Evolutionary conservation across 2,113 vertebrate genomes (phyloP), one percentile per base, ranked within the genome.

Genomic region (Macquaria australasica): DNA sequence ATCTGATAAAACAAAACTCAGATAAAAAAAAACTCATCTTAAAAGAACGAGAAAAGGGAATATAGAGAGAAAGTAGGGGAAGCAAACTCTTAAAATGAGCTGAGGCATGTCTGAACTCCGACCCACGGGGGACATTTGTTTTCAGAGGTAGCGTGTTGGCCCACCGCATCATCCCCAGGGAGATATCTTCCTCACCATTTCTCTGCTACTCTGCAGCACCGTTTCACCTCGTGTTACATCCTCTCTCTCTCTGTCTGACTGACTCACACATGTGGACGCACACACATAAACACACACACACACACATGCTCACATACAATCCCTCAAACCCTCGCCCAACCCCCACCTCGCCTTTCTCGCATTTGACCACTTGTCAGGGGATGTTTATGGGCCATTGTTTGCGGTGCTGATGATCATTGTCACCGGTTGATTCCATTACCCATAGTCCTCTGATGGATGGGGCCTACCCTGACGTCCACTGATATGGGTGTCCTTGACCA

Each of bases 341-440:
- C 82, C 73, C 82, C 69, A 34, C 68, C 85, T 82, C 10, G 16
- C 81, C 80, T 85, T 41, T 73, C 73, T 62, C 60, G 76, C 89
- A 74, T 90, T 92, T 90, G 90, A 94, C 92, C 90, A 90, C 85
- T 92, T 95, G 94, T 96, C 93, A 94, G 23, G 64, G 87, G 93
- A 95, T 95, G 95, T 96, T 96, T 96, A 96, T 95, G 92, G 94
- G 80, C 91, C 91, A 91, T 95, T 94, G 95, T 95, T 96, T 96
- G 94, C 92, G 59, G 91, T 88, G 93, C 91, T 96, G 95, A 95
- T 95, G 94, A 95, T 95, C 95, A 96, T 93, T 95, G 95, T 95
- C 95, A 95, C 84, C 43, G 94, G 85, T 93, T 94, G 90, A 94
- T 95, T 95, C 94, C 94, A 96, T 95, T 95, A 95, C 95, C 93